Evolutionary conservation across 1,140 invertebrate species (phyloP).

Genomic region (Apis dorsata): DNA sequence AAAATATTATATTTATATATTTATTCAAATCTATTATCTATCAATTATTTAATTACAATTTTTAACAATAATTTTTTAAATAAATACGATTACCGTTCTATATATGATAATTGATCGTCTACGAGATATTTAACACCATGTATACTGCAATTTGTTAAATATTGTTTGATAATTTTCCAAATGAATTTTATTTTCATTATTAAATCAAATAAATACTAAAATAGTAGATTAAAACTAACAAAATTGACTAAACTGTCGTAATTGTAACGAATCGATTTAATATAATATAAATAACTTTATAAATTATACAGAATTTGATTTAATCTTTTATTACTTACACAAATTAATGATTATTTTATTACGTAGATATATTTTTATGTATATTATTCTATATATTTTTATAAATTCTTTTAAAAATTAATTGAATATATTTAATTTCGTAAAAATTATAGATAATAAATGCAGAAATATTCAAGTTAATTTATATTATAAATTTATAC

Average conservation of each 20-base stretch:
- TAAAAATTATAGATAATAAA: no score
- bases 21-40: background rate
- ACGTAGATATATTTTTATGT: background rate
- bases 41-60: background rate
- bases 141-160: slow-evolving; percentile 75
- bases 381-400: background rate
- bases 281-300: background rate
- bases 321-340: slow-evolving; percentile 8
- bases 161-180: slow-evolving; percentile 66
- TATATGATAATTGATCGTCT: slow-evolving; percentile 75
- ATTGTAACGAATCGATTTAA: slow-evolving; percentile 1
- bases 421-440: no score
- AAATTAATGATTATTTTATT: slow-evolving; percentile 19
- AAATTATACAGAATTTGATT: slow-evolving; percentile 28
- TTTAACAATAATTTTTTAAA: background rate
- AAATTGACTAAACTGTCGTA: background rate
- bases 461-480: background rate
- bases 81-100: slow-evolving; percentile 73
- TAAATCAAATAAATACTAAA: background rate
- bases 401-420: background rate
- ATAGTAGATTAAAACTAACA: background rate
- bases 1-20: background rate
- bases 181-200: background rate
- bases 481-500: background rate
- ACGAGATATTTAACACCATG: slow-evolving; percentile 79